Percentiles rank a stretch among this genome's conserved stretches.
phyloP scores from a whole-genome alignment of 1,140 invertebrate genomes.

The Megalopta genalis region DNA sequence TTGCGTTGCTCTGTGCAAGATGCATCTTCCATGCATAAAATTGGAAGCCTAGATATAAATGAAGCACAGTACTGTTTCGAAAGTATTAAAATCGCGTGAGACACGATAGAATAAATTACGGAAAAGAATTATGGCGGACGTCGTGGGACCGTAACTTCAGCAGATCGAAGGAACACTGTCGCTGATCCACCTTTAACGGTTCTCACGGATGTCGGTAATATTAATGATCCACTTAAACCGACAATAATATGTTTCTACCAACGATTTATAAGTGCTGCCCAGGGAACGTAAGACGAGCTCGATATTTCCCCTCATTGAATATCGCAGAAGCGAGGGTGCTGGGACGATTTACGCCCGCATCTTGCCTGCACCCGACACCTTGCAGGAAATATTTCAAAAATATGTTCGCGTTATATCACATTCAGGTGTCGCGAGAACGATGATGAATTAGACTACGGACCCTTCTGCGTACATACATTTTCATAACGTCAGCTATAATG shows the following conservation, averaged over 20 bases:
- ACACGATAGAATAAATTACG: slow-evolving; percentile 19
- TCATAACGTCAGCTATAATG: neutral
- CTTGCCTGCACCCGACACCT: neutral
- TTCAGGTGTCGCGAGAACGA: neutral
- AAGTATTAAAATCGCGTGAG: neutral
- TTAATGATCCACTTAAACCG: slow-evolving; percentile 57
- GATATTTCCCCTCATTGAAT: slow-evolving; percentile 41
- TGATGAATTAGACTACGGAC: neutral
- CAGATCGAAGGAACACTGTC: slow-evolving; percentile 4
- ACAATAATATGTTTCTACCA: slow-evolving; percentile 60
- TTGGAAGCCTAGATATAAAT: neutral
- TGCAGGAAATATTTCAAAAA: neutral
- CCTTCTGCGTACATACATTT: neutral
- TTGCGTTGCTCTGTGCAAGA: too few species aligned
- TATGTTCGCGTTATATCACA: neutral
- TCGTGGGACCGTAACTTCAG: slow-evolving; percentile 9
- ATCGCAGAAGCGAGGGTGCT: slow-evolving; percentile 17
- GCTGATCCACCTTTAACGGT: slow-evolving; percentile 29
- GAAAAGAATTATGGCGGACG: slow-evolving; percentile 13
- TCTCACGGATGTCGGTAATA: slow-evolving; percentile 56
- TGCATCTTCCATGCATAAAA: neutral
- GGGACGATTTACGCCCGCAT: slow-evolving; percentile 40
- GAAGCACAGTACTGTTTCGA: neutral
- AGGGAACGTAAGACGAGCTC: neutral
- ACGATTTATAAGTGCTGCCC: slow-evolving; percentile 52